Base-by-base conservation (phyloP, 1,140 invertebrate species). In the Ips nitidus region DNA sequence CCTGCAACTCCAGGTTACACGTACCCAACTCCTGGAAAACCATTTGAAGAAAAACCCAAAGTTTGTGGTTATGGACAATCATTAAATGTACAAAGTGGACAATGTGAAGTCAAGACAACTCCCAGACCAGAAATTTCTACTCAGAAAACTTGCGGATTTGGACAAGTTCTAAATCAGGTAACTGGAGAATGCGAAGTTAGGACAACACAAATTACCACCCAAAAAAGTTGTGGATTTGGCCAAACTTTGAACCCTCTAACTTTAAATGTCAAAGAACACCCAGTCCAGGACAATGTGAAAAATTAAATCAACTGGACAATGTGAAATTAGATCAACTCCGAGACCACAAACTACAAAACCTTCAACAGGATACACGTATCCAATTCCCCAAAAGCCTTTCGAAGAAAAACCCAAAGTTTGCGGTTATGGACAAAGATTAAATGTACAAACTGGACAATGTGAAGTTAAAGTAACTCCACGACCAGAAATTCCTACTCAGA, bases 371-470 rank as follows among this genome's bases (percentile, higher is more conserved):
- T 61, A 61, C 42, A 47, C 41, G n/a, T 61, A 43, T 36, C 41
- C 43, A 36, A 45, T 6, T 43, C 41, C 43, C n/a, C 8, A 8
- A 4, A 4, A 42, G 3, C 40, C 41, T 22, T 61, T 47, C 39
- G 43, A 61, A 61, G 43, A 22, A 22, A 22, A 22, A 22, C 22
- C 22, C 22, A 22, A 22, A 22, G 22, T 22, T 22, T 57, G 64
- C 47, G 45, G 53, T 45, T 53, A 60, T 60, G 50, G 60, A 58
- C 7, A 52, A 56, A n/a, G 62, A 59, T 22, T 55, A 36, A 53
- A 52, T 36, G 6, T 66, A 59, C 22, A 57, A n/a, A 57, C 66
- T 41, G 52, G 66, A 60, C 38, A 55, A 61, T 62, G 65, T 53
- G 7, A 61, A 68, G 41, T 60, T 41, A 37, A 50, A 50, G 37